Evolutionary conservation across 92 coral and sea anemone species (phyloP).

Genomic region (Meandrina meandrites): DNA sequence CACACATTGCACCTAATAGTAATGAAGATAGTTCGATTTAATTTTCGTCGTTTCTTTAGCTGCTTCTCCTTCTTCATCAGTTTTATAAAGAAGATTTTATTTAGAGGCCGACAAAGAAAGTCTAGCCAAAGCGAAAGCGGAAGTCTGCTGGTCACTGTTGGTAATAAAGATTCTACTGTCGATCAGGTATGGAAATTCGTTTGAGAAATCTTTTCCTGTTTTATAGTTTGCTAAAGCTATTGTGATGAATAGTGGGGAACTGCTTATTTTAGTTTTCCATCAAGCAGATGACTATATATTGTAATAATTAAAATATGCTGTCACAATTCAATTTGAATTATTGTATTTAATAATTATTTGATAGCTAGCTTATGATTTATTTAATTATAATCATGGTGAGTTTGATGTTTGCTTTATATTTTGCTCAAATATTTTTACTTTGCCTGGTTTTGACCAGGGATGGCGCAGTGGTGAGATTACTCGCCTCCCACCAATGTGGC

Average conservation of each 20-base stretch:
- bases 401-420: too few relatives aligned
- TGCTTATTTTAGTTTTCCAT: neutral
- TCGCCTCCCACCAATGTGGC: too few relatives aligned
- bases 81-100: slow-evolving; percentile 69
- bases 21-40: slow-evolving; percentile 66
- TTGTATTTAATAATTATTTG: neutral
- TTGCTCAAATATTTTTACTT: too few relatives aligned
- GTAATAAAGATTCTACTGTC: neutral
- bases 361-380: too few relatives aligned
- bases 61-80: slow-evolving; percentile 62
- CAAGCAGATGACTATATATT: neutral
- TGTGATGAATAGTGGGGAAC: neutral
- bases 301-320: too few relatives aligned
- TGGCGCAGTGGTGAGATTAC: too few relatives aligned
- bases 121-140: slow-evolving; percentile 44
- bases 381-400: too few relatives aligned
- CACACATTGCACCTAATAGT: neutral
- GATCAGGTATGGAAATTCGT: neutral
- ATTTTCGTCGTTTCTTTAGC: slow-evolving; percentile 66
- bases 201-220: neutral
- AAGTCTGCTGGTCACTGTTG: slow-evolving; percentile 34
- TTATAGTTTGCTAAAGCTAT: neutral
- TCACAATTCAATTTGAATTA: too few relatives aligned
- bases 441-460: too few relatives aligned
- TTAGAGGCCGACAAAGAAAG: slow-evolving; percentile 67